Evolutionary conservation across 2,797 vertebrate genomes (phyloP), one percentile per base, ranked within the genome.

Genomic region (Apodemus agrarius): DNA sequence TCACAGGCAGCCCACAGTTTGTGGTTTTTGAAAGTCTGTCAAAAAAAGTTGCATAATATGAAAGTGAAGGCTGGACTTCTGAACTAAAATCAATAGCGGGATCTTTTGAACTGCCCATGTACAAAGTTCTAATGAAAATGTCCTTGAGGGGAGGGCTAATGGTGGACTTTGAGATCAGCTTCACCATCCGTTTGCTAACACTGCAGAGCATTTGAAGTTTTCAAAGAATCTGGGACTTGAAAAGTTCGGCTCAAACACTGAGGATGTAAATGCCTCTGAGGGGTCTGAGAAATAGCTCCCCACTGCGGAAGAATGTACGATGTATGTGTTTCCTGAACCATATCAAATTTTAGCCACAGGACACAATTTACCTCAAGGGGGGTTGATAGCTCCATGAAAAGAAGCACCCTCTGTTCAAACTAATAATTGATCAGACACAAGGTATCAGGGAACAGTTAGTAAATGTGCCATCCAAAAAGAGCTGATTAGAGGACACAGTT

Each of bases 41-140:
- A 97, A 97, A 98, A 98, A 97, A 98, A 95, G 98, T 97, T 98
- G 98, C 97, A 91, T 98, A 98, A 98, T 98, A 97, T 63, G 2
- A 98, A 98, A 97, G 97, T 31, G 97, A 96, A 98, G 97, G 97
- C 97, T 96, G 96, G 97, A 98, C 97, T 98, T 98, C 97, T 98
- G 98, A 98, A 97, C 97, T 98, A 98, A 98, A 98, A 98, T 98
- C 98, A 98, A 98, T 99, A 98, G 93, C 90, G 89, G 52, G 95
- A 96, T 97, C 98, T 98, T 98, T 98, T 99, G 98, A 98, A 98
- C 98, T 98, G 97, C 96, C 98, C 98, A 89, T 97, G 97, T 97
- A 98, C 98, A 98, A 98, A 97, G 98, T 98, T 98, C 98, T 98
- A 97, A 98, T 98, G 98, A 98, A 98, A 98, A 98, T 97, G 98